Evolutionary conservation across 1,140 invertebrate species (phyloP), one percentile per base, ranked within the genome.

Genomic region (Ganaspis sp.): DNA sequence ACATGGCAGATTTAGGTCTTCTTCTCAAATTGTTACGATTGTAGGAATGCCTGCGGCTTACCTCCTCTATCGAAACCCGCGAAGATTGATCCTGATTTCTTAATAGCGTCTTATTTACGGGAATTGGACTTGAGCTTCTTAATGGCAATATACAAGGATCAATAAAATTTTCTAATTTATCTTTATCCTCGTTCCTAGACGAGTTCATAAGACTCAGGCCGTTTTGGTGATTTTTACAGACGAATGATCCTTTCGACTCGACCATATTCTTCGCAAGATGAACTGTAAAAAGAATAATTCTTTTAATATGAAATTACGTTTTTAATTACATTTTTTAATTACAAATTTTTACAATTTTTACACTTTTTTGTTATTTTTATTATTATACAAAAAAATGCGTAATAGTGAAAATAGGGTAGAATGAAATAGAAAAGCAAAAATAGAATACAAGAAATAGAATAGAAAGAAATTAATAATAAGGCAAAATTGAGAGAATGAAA

Each of bases 61-160:
- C 88, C 88, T 90, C 87, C 69, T 87, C 83, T 45, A 90, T 90
- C 40, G 88, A 82, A 77, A 87, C 87, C 73, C 87, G 83, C 69
- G 88, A 84, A 69, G 87, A 87, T 17, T 64, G 84, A 74, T 80
- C 88, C 84, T 75, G 84, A 73, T 64, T 64, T 64, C 23, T 64
- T 12, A 26, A n/a, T 15, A 29, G 11, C 12, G 15, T 4, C 23
- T 64, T 64, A n/a, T 12, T 64, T 12, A 21, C 15, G 4, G 23
- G 15, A 34, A 64, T 64, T 29, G 58, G 58, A 29, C 58, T 64
- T 26, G 58, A 64, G 23, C 58, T 34, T 15, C 23, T 15, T n/a
- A 26, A 64, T n/a, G 58, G 58, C 0, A 21, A 8, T 2, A 64
- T 64, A 15, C 23, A 12, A 9, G 23, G 9, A 0, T 64, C 58